A percentile compares a stretch with the other conserved stretches of the same genome.
Evolutionary conservation across 1,140 invertebrate genomes (phyloP).

Genomic region (Bombus superbus): DNA sequence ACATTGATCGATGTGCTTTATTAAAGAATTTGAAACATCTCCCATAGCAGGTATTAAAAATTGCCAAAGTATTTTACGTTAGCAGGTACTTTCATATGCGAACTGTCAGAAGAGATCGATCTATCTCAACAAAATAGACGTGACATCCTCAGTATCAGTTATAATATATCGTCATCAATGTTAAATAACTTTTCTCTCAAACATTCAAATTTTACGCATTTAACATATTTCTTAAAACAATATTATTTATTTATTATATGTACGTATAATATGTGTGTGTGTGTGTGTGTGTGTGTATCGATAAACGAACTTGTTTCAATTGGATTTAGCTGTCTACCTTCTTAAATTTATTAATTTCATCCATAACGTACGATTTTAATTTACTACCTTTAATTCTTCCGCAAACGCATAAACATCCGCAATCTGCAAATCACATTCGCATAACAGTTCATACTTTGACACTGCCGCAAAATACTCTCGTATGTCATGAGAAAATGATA

Average conservation of each 20-base stretch:
- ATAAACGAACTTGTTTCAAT: background rate
- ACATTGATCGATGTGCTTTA: constrained; percentile 3
- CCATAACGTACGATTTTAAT: too few species aligned
- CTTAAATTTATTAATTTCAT: too few species aligned
- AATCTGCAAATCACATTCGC: background rate
- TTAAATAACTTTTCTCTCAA: background rate
- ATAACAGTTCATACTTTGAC: background rate
- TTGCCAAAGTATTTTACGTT: background rate
- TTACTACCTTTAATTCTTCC: too few species aligned
- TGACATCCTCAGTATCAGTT: background rate
- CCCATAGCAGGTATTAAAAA: background rate
- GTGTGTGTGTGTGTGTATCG: too few species aligned
- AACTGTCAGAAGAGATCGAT: background rate
- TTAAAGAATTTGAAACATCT: constrained; percentile 1
- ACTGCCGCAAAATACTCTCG: background rate
- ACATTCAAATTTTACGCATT: background rate
- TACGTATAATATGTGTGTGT: background rate
- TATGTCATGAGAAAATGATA: background rate
- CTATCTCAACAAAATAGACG: background rate
- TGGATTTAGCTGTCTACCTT: background rate
- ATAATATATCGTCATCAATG: background rate
- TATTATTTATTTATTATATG: background rate
- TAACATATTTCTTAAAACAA: background rate
- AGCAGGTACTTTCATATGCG: background rate
- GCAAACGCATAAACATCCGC: background rate